These are phyloP conservation scores for Lycocorax pyrrhopterus DNA, from an alignment of 2,113 vertebrate genomes.

Conservation along the genomic window DNA sequence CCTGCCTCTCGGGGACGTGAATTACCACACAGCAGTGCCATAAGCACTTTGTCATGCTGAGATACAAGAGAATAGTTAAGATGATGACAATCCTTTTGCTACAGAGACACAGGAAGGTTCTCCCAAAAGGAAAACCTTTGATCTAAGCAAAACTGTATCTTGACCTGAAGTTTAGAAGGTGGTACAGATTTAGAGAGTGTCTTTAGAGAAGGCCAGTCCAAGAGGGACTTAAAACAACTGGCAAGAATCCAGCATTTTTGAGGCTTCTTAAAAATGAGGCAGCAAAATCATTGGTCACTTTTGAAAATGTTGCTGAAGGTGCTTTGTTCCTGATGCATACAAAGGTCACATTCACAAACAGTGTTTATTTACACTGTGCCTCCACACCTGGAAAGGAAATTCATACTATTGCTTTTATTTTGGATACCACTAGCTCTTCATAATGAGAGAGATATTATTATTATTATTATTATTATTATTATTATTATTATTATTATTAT, in stretches of 20 bases:
- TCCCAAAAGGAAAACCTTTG: neutral
- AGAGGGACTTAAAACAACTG: neutral
- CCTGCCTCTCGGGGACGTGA: neutral
- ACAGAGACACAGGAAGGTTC: neutral
- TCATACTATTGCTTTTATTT: neutral
- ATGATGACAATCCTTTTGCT: neutral
- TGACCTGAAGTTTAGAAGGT: neutral
- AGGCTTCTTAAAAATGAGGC: neutral
- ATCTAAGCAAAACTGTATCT: neutral
- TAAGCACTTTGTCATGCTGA: rapidly evolving
- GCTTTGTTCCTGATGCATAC: neutral
- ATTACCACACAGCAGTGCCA: neutral
- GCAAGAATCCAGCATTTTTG: neutral
- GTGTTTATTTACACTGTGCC: neutral
- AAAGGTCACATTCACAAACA: neutral
- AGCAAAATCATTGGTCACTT: neutral
- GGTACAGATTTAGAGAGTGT: neutral
- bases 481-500: too few species aligned
- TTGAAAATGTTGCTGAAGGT: neutral
- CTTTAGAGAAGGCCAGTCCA: neutral
- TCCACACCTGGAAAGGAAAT: neutral
- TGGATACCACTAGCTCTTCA: neutral
- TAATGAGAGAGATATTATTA: neutral
- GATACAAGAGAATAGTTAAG: neutral
- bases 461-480: too few species aligned